These are phyloP conservation scores for Monodelphis domestica DNA, from an alignment of 2,797 vertebrate species.

Conservation along the genomic window DNA sequence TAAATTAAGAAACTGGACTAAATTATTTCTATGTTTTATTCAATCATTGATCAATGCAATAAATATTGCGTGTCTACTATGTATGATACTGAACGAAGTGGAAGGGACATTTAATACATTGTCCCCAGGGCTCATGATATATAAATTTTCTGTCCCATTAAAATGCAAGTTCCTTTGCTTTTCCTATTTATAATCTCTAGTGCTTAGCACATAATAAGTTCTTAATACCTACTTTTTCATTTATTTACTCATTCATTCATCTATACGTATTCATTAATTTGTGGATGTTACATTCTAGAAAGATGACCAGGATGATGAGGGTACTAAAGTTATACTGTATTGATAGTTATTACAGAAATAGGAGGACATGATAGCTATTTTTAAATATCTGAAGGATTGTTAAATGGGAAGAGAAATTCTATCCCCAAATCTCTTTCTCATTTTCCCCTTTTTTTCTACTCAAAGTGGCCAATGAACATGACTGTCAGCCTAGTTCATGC, in stretches of 20 bases:
- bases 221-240: neutral
- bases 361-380: no score
- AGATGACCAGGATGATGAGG: neutral
- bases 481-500: neutral
- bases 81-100: neutral
- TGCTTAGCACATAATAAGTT: neutral
- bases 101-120: neutral
- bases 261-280: neutral
- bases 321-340: neutral
- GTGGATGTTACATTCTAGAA: neutral
- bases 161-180: neutral
- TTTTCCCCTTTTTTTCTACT: neutral
- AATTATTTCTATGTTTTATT: neutral
- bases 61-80: neutral
- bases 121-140: neutral
- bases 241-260: no score
- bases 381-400: neutral
- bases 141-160: neutral
- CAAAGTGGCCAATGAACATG: neutral
- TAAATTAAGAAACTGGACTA: neutral
- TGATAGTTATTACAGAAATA: neutral
- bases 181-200: neutral
- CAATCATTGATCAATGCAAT: conserved; percentile 24
- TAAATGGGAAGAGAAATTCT: no score
- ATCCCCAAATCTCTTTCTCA: neutral